These are phyloP conservation scores for Lochmaea crataegi DNA, from an alignment of 2,888 invertebrate species.

Conservation along the genomic window DNA sequence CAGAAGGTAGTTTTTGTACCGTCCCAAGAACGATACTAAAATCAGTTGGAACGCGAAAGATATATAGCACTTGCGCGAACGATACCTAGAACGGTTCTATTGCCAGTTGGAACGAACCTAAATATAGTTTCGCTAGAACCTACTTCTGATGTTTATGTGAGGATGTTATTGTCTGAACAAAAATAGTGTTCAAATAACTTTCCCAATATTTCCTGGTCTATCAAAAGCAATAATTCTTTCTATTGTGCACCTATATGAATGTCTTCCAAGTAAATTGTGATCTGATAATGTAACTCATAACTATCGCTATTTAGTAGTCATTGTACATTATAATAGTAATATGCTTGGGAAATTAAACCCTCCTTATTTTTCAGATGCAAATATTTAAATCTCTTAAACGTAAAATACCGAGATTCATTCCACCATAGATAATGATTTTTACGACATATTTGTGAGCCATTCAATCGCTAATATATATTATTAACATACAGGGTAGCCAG, in stretches of 20 bases:
- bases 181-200: no score
- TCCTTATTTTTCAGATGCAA: not conserved
- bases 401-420: not conserved
- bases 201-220: not conserved
- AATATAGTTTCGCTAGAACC: no score
- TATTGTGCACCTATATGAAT: not conserved
- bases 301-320: conserved; percentile 25
- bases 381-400: not conserved
- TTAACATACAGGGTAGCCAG: not conserved
- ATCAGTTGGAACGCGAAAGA: no score
- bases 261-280: not conserved
- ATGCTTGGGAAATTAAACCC: conserved; percentile 22
- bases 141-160: no score
- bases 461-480: not conserved
- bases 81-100: no score
- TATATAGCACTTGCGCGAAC: no score
- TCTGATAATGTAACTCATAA: conserved; percentile 19
- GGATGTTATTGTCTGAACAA: no score
- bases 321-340: conserved; percentile 20
- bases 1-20: no score
- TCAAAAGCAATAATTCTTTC: not conserved
- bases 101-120: no score
- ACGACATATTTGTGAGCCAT: not conserved
- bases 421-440: not conserved
- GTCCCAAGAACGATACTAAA: no score